Conservation (phyloP, 2,888 invertebrate species). For the Drosophila kokeensis region DNA sequence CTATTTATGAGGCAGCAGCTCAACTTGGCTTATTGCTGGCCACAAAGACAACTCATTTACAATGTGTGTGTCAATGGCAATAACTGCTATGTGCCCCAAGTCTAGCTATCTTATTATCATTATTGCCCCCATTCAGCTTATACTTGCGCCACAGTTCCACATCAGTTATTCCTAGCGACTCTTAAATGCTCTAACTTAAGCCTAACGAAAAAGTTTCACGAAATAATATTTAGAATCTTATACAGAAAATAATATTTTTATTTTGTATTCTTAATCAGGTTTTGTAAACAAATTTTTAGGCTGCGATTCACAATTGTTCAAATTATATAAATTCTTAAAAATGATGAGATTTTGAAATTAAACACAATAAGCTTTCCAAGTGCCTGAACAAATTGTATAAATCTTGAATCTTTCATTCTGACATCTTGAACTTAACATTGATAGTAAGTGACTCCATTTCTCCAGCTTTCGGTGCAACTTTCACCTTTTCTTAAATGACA, state of each 20-base stretch:
- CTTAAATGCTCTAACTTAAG: background rate
- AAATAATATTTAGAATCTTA: background rate
- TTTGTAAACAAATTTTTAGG: background rate
- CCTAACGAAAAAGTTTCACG: background rate
- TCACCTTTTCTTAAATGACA: constrained; percentile 38
- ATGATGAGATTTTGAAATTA: background rate
- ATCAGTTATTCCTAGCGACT: background rate
- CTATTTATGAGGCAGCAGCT: constrained; percentile 57
- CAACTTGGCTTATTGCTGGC: constrained; percentile 41
- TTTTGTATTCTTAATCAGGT: background rate
- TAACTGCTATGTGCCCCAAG: constrained; percentile 12
- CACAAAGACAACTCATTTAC: constrained; percentile 63
- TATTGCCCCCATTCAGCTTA: constrained; percentile 18
- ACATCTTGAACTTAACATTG: background rate
- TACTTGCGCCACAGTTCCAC: background rate
- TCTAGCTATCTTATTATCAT: constrained; percentile 28
- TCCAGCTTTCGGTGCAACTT: constrained; percentile 24
- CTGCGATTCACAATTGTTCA: background rate
- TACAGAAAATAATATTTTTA: background rate
- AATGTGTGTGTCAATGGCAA: constrained; percentile 63
- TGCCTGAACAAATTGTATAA: background rate
- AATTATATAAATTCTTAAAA: background rate
- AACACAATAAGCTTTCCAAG: background rate
- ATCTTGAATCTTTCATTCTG: background rate
- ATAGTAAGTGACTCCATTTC: constrained; percentile 14